Percentiles rank a stretch among this genome's conserved stretches.
These are phyloP conservation scores for Urosaurus nigricauda DNA, from an alignment of 2,797 vertebrate genomes.

Conservation along the genomic window DNA sequence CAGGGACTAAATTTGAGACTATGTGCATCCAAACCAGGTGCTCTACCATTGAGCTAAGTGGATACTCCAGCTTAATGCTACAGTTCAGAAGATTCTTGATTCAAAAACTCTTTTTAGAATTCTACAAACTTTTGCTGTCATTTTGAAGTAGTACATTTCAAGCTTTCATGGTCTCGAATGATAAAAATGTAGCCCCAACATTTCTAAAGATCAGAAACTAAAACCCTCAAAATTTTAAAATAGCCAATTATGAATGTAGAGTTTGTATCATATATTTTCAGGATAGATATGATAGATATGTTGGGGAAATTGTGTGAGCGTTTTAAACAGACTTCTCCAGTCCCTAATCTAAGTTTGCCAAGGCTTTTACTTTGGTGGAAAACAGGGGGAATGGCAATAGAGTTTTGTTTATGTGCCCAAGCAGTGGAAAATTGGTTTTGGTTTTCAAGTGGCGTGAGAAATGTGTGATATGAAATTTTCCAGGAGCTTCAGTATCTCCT, in stretches of 20 bases:
- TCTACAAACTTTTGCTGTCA: neutral
- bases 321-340: neutral
- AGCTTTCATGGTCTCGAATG: neutral
- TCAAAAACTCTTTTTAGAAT: neutral
- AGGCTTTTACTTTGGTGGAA: neutral
- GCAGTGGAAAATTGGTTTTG: neutral
- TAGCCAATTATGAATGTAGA: neutral
- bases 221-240: neutral
- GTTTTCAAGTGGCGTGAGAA: constrained; percentile 10
- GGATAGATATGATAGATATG: neutral
- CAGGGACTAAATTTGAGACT: neutral
- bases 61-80: neutral
- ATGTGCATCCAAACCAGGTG: neutral
- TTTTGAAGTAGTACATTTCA: neutral
- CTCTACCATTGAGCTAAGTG: neutral
- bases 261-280: neutral
- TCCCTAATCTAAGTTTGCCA: neutral
- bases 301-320: neutral
- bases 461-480: neutral
- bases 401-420: neutral
- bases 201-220: neutral
- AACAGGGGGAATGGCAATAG: neutral
- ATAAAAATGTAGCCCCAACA: neutral
- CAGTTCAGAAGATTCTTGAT: neutral
- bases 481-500: neutral